A percentile compares a stretch with the other conserved stretches of the same genome.
Evolutionary conservation across 2,888 invertebrate genomes (phyloP).

Genomic region (Thalpophila matura): DNA sequence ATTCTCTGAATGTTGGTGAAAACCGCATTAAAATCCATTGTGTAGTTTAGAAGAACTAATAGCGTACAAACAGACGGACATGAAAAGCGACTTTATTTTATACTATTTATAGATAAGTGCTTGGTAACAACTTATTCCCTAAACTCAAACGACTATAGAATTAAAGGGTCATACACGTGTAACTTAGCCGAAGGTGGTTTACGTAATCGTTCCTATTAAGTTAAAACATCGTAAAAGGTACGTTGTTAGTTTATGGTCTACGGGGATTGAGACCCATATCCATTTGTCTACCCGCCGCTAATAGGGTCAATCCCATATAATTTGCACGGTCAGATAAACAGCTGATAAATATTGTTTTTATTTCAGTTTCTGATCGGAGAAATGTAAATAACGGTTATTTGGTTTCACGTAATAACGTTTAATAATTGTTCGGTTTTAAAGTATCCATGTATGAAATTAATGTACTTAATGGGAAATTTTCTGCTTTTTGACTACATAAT

Average conservation of each 20-base stretch:
- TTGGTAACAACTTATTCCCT: too few species aligned
- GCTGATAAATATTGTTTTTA: slow-evolving; percentile 28
- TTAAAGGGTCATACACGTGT: not conserved
- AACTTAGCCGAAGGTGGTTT: not conserved
- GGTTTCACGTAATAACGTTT: not conserved
- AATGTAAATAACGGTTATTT: not conserved
- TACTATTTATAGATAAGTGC: too few species aligned
- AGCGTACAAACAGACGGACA: too few species aligned
- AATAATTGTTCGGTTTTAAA: not conserved
- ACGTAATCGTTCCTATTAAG: slow-evolving; percentile 26
- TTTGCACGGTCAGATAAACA: slow-evolving; percentile 35
- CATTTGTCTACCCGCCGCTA: slow-evolving; percentile 40
- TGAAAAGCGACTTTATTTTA: too few species aligned
- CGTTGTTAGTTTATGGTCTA: slow-evolving; percentile 16
- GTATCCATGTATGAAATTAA: not conserved
- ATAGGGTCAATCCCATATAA: slow-evolving; percentile 38
- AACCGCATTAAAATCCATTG: too few species aligned
- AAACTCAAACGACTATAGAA: too few species aligned
- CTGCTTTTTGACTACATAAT: not conserved
- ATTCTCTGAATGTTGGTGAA: too few species aligned
- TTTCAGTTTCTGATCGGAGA: slow-evolving; percentile 2
- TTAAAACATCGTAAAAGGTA: slow-evolving; percentile 28
- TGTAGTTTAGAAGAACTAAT: too few species aligned
- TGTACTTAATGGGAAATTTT: not conserved
- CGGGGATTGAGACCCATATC: slow-evolving; percentile 28